phyloP scores from a whole-genome alignment of 2,113 vertebrate genomes.

The Lucifuga dentata region DNA sequence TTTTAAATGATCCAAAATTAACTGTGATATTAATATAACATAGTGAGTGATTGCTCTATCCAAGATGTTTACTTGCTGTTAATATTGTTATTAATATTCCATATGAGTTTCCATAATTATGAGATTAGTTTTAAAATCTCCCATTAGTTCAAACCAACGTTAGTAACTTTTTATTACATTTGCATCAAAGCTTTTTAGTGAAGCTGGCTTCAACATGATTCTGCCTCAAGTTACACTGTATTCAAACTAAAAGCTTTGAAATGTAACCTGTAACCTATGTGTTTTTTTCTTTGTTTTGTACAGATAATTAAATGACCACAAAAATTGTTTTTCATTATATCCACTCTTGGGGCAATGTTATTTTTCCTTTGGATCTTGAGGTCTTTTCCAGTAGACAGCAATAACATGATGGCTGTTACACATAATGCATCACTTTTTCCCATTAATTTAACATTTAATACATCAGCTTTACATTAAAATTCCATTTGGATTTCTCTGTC shows the following conservation, averaged over 20 bases:
- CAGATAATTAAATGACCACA: conserved; percentile 15
- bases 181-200: neutral
- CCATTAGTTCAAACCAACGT: neutral
- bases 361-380: neutral
- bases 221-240: conserved; percentile 1
- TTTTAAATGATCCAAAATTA: conserved; percentile 13
- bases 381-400: neutral
- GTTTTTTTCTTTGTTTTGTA: conserved; percentile 16
- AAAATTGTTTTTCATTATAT: conserved; percentile 1
- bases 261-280: neutral
- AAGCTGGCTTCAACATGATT: neutral
- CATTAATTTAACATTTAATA: too few species aligned
- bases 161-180: neutral
- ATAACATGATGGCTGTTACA: too few species aligned
- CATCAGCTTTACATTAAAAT: too few species aligned
- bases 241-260: conserved; percentile 8
- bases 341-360: neutral
- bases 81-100: conserved; percentile 4
- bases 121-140: neutral
- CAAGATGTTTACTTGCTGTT: conserved; percentile 18
- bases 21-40: conserved; percentile 4
- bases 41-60: neutral
- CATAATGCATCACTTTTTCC: too few species aligned
- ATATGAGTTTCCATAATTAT: neutral
- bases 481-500: too few species aligned